Base-by-base conservation (phyloP, 2,113 vertebrate species). In the Symphodus melops region DNA sequence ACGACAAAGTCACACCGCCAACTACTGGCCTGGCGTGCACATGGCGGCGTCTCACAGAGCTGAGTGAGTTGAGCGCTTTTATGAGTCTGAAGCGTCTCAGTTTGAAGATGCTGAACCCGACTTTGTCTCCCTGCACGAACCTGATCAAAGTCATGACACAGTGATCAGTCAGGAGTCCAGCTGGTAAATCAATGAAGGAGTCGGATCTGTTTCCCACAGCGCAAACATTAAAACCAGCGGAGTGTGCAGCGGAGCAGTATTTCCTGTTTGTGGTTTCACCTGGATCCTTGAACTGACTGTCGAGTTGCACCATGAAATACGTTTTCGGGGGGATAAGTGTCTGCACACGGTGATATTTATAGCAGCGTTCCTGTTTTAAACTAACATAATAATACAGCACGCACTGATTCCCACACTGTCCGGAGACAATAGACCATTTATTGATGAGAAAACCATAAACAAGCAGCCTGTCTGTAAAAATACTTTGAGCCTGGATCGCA, bases 381-480 rank as follows among this genome's bases (percentile, higher is more conserved):
- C 14, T 48, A 16, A 48, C 14, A 48, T 17, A 17, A 16, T 48
- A 48, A 48, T 17, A 48, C 16, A 48, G 16, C 58, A 25, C 61
- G 19, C 64, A 10, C n/a, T 66, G 51, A 49, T 28, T 80, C 68
- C 55, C 39, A 14, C 8, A n/a, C 25, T 63, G 69, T 69, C 56
- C 51, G 4, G 56, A 84, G 84, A 92, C 87, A 86, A 86, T 65
- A 12, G 71, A 21, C 52, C 73, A 48, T 67, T 85, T 89, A 92
- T 89, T 89, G 88, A 89, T 89, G 87, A 89, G 73, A 79, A 79
- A 86, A 81, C 67, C 86, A 91, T 78, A 77, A 82, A 89, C 72
- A 82, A 61, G 64, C 20, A 69, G 71, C 63, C 84, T 70, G 88
- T 86, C 79, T 87, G 86, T 66, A 82, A 60, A 80, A 86, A 86